These are phyloP conservation scores for Oscheius sp. DNA, from an alignment of 2,888 invertebrate species.

Conservation along the genomic window DNA sequence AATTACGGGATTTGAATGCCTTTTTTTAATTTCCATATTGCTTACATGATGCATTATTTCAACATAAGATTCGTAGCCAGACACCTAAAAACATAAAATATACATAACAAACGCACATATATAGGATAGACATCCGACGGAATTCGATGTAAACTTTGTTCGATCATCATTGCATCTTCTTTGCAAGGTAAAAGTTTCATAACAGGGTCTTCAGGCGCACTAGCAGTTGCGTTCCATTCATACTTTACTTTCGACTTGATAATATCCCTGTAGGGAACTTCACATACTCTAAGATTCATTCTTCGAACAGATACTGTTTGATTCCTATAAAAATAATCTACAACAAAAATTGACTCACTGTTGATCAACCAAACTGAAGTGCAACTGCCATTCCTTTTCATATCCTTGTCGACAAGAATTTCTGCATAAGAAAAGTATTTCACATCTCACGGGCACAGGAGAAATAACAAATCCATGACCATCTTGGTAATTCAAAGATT, in stretches of 20 bases:
- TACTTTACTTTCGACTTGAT: background rate
- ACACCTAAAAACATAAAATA: background rate
- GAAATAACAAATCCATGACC: slow-evolving; percentile 11
- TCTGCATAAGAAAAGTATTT: background rate
- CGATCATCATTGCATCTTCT: background rate
- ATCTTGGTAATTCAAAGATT: background rate
- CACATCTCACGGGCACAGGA: background rate
- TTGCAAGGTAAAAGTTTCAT: background rate
- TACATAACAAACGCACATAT: background rate
- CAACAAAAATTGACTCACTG: background rate
- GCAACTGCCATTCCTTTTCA: slow-evolving; percentile 6
- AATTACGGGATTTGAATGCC: background rate
- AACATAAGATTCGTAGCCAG: background rate
- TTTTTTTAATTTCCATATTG: slow-evolving; percentile 8
- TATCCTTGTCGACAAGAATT: slow-evolving; percentile 10
- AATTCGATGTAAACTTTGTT: background rate
- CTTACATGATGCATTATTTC: slow-evolving; percentile 2
- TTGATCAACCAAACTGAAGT: background rate
- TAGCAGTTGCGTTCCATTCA: background rate
- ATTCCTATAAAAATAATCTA: background rate
- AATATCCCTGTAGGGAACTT: slow-evolving; percentile 1
- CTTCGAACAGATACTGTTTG: background rate
- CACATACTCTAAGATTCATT: slow-evolving; percentile 7
- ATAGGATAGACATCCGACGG: background rate
- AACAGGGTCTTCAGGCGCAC: background rate